Conservation (phyloP, 2,113 vertebrate species). For the Cryptoleucopteryx plumbea region DNA sequence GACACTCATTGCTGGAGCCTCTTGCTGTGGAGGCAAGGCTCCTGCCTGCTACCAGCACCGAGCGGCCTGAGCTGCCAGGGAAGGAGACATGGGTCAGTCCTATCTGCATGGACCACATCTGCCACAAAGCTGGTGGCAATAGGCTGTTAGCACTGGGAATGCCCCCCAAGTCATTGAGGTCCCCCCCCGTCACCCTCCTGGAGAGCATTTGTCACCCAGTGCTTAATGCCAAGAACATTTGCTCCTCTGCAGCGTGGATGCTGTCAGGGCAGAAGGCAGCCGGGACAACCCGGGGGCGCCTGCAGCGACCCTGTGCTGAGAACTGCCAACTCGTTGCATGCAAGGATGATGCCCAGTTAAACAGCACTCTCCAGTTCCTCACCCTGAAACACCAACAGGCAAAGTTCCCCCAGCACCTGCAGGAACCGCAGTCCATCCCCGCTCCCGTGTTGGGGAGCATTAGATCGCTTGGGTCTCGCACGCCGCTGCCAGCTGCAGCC, state of each 20-base stretch:
- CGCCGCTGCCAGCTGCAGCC: neutral
- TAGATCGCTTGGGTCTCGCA: rapidly evolving
- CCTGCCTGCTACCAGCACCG: neutral
- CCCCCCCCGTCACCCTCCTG: rapidly evolving
- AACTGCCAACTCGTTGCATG: neutral
- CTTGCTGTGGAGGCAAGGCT: neutral
- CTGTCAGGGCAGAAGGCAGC: neutral
- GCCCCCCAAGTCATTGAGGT: neutral
- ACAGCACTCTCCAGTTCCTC: neutral
- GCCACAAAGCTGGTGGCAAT: neutral
- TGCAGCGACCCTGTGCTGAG: neutral
- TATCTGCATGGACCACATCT: neutral
- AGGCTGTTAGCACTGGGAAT: neutral
- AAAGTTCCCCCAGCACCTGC: neutral
- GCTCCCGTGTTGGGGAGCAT: rapidly evolving
- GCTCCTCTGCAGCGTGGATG: neutral
- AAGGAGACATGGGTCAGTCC: neutral
- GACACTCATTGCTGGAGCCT: neutral
- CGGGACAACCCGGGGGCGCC: rapidly evolving
- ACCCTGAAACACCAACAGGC: rapidly evolving
- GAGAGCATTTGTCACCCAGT: rapidly evolving
- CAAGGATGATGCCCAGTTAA: neutral
- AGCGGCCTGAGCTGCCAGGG: neutral
- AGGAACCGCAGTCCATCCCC: neutral
- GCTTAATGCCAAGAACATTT: neutral